Base-by-base conservation (phyloP, 1,140 invertebrate genomes). In the Zaprionus gabonicus region DNA sequence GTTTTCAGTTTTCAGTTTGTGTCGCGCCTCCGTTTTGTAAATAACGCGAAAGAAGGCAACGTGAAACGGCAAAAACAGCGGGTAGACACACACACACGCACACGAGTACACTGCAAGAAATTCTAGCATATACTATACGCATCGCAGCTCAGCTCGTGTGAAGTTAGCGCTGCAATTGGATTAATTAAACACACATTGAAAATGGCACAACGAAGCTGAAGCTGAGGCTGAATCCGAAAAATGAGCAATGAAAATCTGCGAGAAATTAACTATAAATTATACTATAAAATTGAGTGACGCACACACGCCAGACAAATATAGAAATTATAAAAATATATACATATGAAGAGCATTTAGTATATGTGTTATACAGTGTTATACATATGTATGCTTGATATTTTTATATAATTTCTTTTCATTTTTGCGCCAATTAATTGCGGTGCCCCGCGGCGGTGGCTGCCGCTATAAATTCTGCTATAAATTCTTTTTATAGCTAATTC, bases 1-100 rank as follows among this genome's bases (percentile, higher is more conserved):
- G 85, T 90, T 90, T 76, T 76, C 34, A 76, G 72, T 86, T 87
- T 86, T 86, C 84, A 87, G 85, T 90, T 90, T 90, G 85, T 90
- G 85, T 90, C 85, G 85, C 86, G 85, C 85, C 86, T 90, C 85
- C 85, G 86, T 90, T 90, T 90, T 90, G 85, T 90, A 90, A 90
- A 90, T 90, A 90, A 76, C 85, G 76, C 84, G 78, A 85, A 87
- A 82, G 82, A 76, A 71, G 73, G 53, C 56, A 67, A 78, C 34
- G 69, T 31, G 17, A 69, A 55, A 34, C 55, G 68, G 38, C 38
- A 81, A 80, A 81, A 76, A 81, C 69, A 85, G 76, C 82, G 82
- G 82, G 82, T 86, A 85, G 66, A 55, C 53, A 34, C 23, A 70
- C 34, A 63, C 5, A 28, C 49, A 73, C 38, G n/a, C 46, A 68